phyloP scores from a whole-genome alignment of 2,113 vertebrate genomes.

The Himantopus leucocephalus region DNA sequence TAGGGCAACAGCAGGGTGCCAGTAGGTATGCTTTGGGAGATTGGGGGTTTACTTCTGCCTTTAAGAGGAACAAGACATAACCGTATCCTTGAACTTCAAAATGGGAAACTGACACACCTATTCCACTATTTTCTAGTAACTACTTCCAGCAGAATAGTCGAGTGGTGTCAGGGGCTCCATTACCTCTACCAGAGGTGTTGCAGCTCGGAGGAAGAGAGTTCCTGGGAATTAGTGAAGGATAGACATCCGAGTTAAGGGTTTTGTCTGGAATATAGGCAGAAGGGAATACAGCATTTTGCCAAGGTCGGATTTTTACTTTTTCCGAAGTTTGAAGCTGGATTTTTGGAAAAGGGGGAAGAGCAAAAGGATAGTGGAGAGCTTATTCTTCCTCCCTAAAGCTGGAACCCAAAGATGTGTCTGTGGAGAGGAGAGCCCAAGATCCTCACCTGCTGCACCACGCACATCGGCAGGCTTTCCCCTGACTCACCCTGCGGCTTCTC shows the following conservation, averaged over 20 bases:
- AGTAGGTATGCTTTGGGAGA: neutral
- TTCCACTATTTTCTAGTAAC: neutral
- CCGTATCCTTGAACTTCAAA: neutral
- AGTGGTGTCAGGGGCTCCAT: too few species aligned
- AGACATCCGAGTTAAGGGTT: neutral
- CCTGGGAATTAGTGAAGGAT: neutral
- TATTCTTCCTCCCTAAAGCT: neutral
- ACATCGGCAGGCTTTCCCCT: neutral
- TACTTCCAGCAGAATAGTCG: neutral
- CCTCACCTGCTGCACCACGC: neutral
- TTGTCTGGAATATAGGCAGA: neutral
- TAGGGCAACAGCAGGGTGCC: neutral
- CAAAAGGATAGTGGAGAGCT: neutral
- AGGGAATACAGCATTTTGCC: accelerated
- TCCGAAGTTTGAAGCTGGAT: neutral
- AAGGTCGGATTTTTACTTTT: neutral
- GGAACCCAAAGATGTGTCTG: neutral
- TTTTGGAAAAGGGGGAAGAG: neutral
- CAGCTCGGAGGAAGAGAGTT: neutral
- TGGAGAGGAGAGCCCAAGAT: accelerated
- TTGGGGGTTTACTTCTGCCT: neutral
- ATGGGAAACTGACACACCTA: neutral
- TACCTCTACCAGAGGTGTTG: neutral
- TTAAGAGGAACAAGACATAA: neutral
- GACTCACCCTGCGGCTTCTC: neutral